A percentile compares a stretch with the other conserved stretches of the same genome.
phyloP scores from a whole-genome alignment of 2,888 invertebrate species.

The Ectemnius cavifrons region DNA sequence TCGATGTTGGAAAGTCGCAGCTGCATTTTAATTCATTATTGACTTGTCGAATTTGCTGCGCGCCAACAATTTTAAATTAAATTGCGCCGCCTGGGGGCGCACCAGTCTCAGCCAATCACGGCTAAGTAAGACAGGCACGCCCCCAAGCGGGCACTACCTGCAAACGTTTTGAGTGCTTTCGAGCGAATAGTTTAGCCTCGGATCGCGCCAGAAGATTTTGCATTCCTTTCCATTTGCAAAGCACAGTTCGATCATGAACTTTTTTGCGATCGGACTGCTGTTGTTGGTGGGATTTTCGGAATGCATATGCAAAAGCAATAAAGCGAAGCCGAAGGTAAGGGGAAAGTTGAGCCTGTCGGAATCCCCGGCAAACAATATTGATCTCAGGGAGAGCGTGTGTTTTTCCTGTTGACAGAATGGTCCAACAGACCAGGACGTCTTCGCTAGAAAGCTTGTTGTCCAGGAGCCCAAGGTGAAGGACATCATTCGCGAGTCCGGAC shows the following conservation, averaged over 20 bases:
- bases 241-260: slow-evolving; percentile 38
- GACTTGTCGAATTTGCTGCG: no score
- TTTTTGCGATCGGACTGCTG: slow-evolving; percentile 15
- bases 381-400: not conserved
- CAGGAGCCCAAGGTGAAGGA: slow-evolving; percentile 85
- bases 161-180: not conserved
- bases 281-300: slow-evolving; percentile 31
- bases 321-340: slow-evolving; percentile 45
- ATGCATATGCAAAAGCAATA: slow-evolving; percentile 46
- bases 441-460: slow-evolving; percentile 85
- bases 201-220: not conserved
- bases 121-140: not conserved
- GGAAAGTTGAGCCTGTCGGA: no score
- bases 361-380: not conserved
- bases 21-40: no score
- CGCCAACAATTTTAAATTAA: no score
- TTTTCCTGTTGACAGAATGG: slow-evolving; percentile 74
- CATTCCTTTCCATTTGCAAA: not conserved
- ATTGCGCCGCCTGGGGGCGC: no score
- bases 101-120: no score
- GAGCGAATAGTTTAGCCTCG: not conserved
- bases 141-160: not conserved
- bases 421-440: slow-evolving; percentile 83
- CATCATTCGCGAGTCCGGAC: slow-evolving; percentile 87
- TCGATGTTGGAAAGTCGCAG: no score